Base-by-base conservation (phyloP, 2,113 vertebrate species). In the Rhinopomastus cyanomelas region DNA sequence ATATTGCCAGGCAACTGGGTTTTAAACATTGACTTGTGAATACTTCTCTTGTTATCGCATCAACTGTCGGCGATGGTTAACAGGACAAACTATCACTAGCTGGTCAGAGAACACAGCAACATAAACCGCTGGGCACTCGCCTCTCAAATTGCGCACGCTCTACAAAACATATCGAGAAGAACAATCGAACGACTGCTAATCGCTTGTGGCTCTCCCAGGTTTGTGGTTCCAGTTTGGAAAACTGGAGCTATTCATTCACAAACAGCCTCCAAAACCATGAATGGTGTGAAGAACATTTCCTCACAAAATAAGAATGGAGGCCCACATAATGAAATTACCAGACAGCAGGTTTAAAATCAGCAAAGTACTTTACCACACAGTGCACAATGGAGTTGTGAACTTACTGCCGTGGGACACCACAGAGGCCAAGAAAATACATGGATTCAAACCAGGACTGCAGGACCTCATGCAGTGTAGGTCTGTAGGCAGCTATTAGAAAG, bases 261-360 rank as follows among this genome's bases (percentile, higher is more conserved):
- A 90, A 74, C 23, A 53, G 65, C 49, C 93, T 62, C 74, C 30
- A 71, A 86, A 88, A 78, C 81, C 74, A 68, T 79, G 57, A 93
- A 86, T 75, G 65, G 61, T 37, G 56, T 42, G 36, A 74, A 84
- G 52, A 91, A 60, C 10, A 30, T 39, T 88, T 86, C 86, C 61
- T 53, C 25, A 67, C 46, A 77, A 88, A 88, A 49, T 12, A 71
- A 83, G 37, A 88, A 71, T 80, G 77, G 74, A 19, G 20, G 7
- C 11, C 29, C 26, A 83, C 21, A 46, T 39, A 86, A 88, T 56
- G 60, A 77, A 90, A 83, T 78, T 67, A 75, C 14, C 57, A 90
- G 80, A 60, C 23, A 36, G 29, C 60, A 64, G 36, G 57, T 72
- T 88, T 81, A 81, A 93, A 89, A 89, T 55, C 85, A 93, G 81